These are phyloP conservation scores for Luidia sarsii DNA, from an alignment of 53 echinoderm and acorn worm species.

Conservation along the genomic window DNA sequence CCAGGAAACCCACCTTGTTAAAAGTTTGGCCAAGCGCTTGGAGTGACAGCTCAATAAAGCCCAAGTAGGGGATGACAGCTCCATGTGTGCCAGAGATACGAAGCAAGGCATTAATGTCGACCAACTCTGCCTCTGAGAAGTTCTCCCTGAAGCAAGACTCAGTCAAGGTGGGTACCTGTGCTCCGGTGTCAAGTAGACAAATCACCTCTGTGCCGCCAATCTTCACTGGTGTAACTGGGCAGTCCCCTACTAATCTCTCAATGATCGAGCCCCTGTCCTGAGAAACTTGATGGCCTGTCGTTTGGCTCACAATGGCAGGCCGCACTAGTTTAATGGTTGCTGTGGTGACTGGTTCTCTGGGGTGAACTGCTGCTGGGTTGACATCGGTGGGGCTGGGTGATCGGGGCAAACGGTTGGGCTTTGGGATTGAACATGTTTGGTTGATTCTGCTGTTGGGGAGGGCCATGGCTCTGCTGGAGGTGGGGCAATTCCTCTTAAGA, in stretches of 20 bases:
- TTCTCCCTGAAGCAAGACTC: conserved; percentile 65
- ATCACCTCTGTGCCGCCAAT: conserved; percentile 4
- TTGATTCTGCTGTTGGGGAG: not conserved
- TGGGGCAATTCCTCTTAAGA: conserved; percentile 12
- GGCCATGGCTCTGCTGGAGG: not conserved
- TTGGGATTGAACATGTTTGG: not conserved
- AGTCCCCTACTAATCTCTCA: conserved; percentile 20
- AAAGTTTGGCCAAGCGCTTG: conserved; percentile 47
- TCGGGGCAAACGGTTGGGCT: not conserved
- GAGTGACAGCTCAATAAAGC: conserved; percentile 74
- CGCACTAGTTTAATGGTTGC: conserved; percentile 50
- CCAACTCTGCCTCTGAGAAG: conserved; percentile 46
- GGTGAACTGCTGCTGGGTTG: too few relatives aligned
- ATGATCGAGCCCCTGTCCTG: conserved; percentile 52
- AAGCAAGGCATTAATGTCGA: conserved; percentile 55
- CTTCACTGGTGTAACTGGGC: conserved; percentile 3
- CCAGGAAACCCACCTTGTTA: conserved; percentile 62
- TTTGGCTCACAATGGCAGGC: conserved; percentile 60
- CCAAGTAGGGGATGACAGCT: conserved; percentile 56
- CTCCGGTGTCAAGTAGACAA: too few relatives aligned
- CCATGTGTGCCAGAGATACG: conserved; percentile 64
- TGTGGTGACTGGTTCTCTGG: not conserved
- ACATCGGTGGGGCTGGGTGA: not conserved
- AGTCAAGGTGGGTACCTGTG: conserved; percentile 77
- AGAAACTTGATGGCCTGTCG: too few relatives aligned